Evolutionary conservation across 2,888 invertebrate genomes (phyloP).

Genomic region (Furcula furcula): DNA sequence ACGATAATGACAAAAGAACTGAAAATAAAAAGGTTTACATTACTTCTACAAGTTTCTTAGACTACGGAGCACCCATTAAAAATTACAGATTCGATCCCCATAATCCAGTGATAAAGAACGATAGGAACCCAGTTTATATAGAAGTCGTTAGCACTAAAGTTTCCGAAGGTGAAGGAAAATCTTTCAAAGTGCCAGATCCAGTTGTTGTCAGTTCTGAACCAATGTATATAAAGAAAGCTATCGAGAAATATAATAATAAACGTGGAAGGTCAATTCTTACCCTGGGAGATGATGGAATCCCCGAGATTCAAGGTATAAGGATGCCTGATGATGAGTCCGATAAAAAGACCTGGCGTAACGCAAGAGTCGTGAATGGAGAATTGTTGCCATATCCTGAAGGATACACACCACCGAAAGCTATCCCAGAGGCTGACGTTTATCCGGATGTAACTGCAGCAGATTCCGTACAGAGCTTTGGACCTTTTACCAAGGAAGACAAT

Average conservation of each 20-base stretch:
- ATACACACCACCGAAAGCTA: constrained; percentile 84
- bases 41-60: constrained; percentile 68
- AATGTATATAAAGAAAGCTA: constrained; percentile 78
- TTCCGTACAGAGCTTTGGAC: constrained; percentile 73
- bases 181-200: constrained; percentile 84
- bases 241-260: constrained; percentile 78
- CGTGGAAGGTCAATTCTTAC: constrained; percentile 84
- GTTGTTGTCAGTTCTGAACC: constrained; percentile 86
- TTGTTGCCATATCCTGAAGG: constrained; percentile 88
- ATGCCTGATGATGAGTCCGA: constrained; percentile 93
- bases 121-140: constrained; percentile 80
- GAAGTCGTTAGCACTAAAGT: constrained; percentile 76
- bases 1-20: constrained; percentile 65
- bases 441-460: constrained; percentile 61
- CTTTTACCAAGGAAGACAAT: constrained; percentile 84
- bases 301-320: constrained; percentile 90
- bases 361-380: constrained; percentile 92
- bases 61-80: constrained; percentile 69
- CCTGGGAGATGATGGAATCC: constrained; percentile 87
- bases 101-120: constrained; percentile 76
- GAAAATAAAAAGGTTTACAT: constrained; percentile 75
- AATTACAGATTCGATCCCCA: constrained; percentile 73
- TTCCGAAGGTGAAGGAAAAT: constrained; percentile 68
- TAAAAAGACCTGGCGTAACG: constrained; percentile 93
- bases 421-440: constrained; percentile 80